phyloP scores from a whole-genome alignment of 2,113 vertebrate species.

The Mesitornis unicolor region DNA sequence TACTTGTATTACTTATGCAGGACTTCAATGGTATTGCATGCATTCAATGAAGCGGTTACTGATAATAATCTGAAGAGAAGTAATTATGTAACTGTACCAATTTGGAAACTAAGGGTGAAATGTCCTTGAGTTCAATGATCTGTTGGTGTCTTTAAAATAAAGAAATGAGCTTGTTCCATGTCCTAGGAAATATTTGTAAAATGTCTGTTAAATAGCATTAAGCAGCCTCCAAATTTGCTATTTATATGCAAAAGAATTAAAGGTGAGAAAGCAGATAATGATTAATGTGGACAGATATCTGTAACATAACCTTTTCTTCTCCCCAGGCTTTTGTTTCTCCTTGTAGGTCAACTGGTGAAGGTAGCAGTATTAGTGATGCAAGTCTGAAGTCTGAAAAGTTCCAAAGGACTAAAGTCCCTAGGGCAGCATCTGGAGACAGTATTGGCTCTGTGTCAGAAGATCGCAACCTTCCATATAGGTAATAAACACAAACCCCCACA shows the following conservation, averaged over 20 bases:
- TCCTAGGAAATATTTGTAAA: not conserved
- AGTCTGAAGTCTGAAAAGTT: slow-evolving; percentile 75
- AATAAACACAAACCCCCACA: not conserved
- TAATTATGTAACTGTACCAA: not conserved
- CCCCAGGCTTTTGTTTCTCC: slow-evolving; percentile 75
- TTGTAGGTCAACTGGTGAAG: slow-evolving; percentile 73
- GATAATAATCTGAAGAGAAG: not conserved
- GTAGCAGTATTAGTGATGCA: slow-evolving; percentile 66
- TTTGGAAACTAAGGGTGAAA: not conserved
- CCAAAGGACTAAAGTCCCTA: slow-evolving; percentile 75
- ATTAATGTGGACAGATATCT: not conserved
- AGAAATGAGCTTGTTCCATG: not conserved
- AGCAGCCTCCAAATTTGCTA: not conserved
- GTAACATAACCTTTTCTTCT: not conserved
- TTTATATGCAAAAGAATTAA: not conserved
- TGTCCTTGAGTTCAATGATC: not conserved
- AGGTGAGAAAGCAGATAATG: not conserved
- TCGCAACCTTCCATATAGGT: slow-evolving; percentile 90
- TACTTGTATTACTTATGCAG: not conserved
- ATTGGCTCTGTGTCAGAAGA: slow-evolving; percentile 73
- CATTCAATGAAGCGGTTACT: not conserved
- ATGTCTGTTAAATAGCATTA: not conserved
- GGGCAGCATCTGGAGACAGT: slow-evolving; percentile 77
- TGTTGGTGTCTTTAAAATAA: not conserved
- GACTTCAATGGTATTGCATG: not conserved